Base-by-base conservation (phyloP, 2,797 vertebrate genomes). In the Austrolebias charrua region DNA sequence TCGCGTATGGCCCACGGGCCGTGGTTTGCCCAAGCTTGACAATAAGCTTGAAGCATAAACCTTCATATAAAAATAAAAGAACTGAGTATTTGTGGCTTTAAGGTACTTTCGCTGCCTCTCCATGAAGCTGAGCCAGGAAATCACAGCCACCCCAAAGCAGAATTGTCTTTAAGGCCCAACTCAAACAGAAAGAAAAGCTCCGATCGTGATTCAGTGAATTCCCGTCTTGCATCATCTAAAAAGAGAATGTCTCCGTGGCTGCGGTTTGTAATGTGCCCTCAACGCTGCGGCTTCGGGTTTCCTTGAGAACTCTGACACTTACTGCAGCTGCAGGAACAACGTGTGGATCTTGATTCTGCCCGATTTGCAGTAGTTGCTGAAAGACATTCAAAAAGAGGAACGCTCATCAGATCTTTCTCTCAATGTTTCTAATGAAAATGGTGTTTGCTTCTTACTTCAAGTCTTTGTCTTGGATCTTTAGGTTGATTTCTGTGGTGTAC, bases 261-360 rank as follows among this genome's bases (percentile, higher is more conserved):
- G 50, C 62, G 68, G 70, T 45, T 72, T 63, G 2, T 2, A 15
- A 38, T 15, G 4, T 4, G 54, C 45, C 1, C 69, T 44, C 13
- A 46, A 18, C 14, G 1, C 24, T 48, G 61, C 43, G 35, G 11
- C 19, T 56, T 33, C 19, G 13, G 64, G 60, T 19, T 42, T 13
- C 47, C 55, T 33, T 18, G 28, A 65, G 46, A 46, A 1, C 8
- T 24, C 3, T 24, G 38, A 78, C 79, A 95, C 96, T 96, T 92
- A 97, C 96, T 96, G 95, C 79, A 96, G 81, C 54, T 93, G 90
- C 75, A 96, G 73, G 68, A 96, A 92, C 74, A 98, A 73, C 0
- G 93, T 94, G 88, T 96, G 95, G 69, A 96, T 94, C 80, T 90
- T 94, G 85, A 95, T 66, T 8, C 82, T 47, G 38, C 2, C 53